A percentile compares a stretch with the other conserved stretches of the same genome.
Conservation (phyloP, 1,140 invertebrate genomes). For the Apocrypta bakeri region DNA sequence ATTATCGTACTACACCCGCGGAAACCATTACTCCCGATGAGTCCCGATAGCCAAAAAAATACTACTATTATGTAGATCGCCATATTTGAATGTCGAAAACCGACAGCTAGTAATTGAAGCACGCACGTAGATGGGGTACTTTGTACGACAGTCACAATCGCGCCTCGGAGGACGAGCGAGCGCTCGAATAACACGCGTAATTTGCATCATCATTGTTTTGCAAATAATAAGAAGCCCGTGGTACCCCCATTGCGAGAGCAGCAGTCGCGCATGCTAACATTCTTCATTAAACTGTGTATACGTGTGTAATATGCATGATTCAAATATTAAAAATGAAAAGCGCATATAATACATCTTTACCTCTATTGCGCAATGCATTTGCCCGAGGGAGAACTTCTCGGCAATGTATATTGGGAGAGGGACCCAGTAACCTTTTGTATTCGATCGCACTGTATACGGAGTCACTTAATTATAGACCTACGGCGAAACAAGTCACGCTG, state of each 20-base stretch:
- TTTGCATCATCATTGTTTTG: constrained; percentile 42
- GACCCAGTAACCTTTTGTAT: constrained; percentile 36
- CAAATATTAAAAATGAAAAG: background rate
- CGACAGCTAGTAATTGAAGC: background rate
- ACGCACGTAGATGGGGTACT: background rate
- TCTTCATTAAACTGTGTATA: constrained; percentile 1
- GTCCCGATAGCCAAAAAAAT: too few relatives aligned
- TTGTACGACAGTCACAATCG: constrained; percentile 17
- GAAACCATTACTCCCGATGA: too few relatives aligned
- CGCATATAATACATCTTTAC: background rate
- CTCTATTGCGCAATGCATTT: too few relatives aligned
- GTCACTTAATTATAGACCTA: constrained; percentile 2
- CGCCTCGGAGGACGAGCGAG: background rate
- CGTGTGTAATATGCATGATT: background rate
- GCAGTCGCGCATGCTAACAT: constrained; percentile 26
- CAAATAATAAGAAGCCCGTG: constrained; percentile 30
- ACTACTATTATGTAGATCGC: too few relatives aligned
- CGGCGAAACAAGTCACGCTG: constrained; percentile 19
- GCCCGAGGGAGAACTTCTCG: too few relatives aligned
- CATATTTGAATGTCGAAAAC: constrained; percentile 7
- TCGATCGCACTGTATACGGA: background rate
- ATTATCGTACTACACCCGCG: too few relatives aligned
- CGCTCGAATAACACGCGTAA: constrained; percentile 6
- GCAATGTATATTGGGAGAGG: too few relatives aligned
- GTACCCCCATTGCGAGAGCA: too few relatives aligned